phyloP scores from a whole-genome alignment of 1,140 invertebrate genomes.

The Macrobrachium rosenbergii region DNA sequence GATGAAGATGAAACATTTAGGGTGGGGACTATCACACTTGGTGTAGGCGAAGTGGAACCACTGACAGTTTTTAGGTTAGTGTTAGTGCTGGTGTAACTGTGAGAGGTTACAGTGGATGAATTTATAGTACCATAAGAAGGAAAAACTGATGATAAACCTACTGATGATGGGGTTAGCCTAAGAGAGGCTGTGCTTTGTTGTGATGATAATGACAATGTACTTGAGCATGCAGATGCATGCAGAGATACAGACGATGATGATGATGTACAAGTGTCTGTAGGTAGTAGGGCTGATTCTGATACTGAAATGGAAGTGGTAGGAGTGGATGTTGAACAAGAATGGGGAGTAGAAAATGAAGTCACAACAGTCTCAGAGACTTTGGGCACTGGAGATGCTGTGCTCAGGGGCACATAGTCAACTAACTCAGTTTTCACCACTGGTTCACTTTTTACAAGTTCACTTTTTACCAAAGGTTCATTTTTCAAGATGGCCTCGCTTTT shows the following conservation, averaged over 20 bases:
- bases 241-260: conserved; percentile 8
- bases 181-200: neutral
- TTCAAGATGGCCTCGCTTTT: too few relatives aligned
- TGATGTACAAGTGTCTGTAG: conserved; percentile 2
- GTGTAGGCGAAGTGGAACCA: neutral
- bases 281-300: neutral
- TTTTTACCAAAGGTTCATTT: too few relatives aligned
- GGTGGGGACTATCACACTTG: conserved; percentile 10
- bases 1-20: conserved; percentile 2
- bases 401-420: too few relatives aligned
- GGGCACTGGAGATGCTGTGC: too few relatives aligned
- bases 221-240: neutral
- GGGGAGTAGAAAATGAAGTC: too few relatives aligned
- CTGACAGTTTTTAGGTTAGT: neutral
- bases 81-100: conserved; percentile 1
- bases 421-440: too few relatives aligned
- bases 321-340: conserved; percentile 26
- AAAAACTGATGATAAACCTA: neutral
- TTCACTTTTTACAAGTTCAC: too few relatives aligned
- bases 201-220: too few relatives aligned
- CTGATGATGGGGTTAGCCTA: conserved; percentile 9
- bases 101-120: neutral
- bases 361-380: too few relatives aligned
- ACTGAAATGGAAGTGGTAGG: neutral
- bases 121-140: neutral